phyloP scores from a whole-genome alignment of 2,797 vertebrate genomes.

The Molossus alvarezi region DNA sequence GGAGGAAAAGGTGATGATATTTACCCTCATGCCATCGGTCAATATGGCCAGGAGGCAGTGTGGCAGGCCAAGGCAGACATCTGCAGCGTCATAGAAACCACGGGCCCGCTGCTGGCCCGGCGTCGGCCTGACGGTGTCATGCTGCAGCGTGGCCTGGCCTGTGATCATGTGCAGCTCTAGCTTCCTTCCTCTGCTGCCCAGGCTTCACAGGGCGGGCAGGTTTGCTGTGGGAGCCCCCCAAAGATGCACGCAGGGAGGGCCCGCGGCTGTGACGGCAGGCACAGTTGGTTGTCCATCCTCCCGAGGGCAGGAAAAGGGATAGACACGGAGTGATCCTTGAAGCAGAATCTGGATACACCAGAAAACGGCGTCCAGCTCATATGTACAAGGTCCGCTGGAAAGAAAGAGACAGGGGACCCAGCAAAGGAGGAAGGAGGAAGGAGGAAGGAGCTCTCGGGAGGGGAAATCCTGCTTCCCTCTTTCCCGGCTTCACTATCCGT shows the following conservation, averaged over 20 bases:
- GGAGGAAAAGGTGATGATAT: neutral
- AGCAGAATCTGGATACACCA: neutral
- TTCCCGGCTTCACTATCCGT: rapidly evolving
- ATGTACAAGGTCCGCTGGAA: neutral
- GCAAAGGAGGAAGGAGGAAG: neutral
- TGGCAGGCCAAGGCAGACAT: neutral
- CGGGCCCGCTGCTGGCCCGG: neutral
- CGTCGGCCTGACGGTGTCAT: neutral
- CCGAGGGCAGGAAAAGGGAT: neutral
- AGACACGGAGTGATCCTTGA: neutral
- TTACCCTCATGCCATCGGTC: neutral
- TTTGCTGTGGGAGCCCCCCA: neutral
- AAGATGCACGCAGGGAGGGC: rapidly evolving
- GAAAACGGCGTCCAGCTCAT: rapidly evolving
- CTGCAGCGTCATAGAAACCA: neutral
- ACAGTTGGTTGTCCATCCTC: neutral
- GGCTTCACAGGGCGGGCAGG: neutral
- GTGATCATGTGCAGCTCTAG: neutral
- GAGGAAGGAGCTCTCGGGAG: neutral
- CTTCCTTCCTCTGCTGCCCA: neutral
- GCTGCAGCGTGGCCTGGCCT: rapidly evolving
- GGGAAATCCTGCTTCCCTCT: neutral
- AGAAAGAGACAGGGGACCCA: neutral
- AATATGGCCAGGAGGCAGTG: rapidly evolving
- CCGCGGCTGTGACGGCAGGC: rapidly evolving